Conservation (phyloP, 2,113 vertebrate species). For the Antechinus flavipes region DNA sequence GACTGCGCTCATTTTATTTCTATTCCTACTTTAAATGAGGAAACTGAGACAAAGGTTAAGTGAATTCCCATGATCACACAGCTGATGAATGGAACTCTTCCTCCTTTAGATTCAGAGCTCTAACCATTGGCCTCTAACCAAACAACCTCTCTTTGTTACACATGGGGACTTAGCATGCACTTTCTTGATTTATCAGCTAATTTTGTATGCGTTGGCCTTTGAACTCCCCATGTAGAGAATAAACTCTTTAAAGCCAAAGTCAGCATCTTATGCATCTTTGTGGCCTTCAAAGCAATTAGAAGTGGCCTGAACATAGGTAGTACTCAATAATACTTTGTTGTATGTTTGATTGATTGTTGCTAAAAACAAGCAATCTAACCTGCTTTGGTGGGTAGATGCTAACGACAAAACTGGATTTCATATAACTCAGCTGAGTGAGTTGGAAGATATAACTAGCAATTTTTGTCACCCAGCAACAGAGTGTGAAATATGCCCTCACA, state of each 20-base stretch:
- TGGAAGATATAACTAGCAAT: background rate
- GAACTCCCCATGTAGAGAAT: background rate
- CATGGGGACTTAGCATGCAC: background rate
- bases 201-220: background rate
- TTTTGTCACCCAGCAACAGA: background rate
- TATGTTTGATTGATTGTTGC: background rate
- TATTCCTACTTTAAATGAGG: background rate
- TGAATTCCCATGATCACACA: background rate
- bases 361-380: background rate
- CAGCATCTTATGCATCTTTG: background rate
- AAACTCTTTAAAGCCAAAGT: background rate
- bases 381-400: background rate
- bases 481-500: background rate
- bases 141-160: background rate
- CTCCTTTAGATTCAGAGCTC: background rate
- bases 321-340: background rate
- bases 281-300: background rate
- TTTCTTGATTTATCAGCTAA: background rate
- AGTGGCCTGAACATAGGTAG: background rate
- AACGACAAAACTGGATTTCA: background rate
- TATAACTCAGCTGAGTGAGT: background rate
- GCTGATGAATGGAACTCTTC: background rate
- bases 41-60: background rate
- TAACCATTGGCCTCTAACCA: background rate
- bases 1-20: background rate